phyloP scores from a whole-genome alignment of 2,888 invertebrate species.

The Xylota sylvarum region DNA sequence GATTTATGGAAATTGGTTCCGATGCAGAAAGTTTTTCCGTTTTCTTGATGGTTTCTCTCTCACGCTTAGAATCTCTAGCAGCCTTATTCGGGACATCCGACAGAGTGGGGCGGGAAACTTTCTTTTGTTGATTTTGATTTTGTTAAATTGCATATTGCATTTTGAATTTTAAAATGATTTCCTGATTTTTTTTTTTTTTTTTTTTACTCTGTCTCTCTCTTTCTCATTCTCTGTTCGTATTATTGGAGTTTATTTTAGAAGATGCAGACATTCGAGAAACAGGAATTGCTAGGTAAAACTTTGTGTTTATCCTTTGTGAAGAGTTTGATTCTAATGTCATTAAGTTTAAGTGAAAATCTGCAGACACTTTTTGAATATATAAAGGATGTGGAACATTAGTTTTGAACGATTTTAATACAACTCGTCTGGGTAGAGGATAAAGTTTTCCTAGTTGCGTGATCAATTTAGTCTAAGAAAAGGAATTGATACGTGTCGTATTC shows the following conservation, averaged over 20 bases:
- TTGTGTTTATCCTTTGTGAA: slow-evolving; percentile 54
- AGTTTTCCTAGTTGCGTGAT: not conserved
- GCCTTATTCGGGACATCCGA: slow-evolving; percentile 7
- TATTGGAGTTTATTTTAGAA: slow-evolving; percentile 27
- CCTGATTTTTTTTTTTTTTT: slow-evolving; percentile 39
- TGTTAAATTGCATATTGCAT: slow-evolving; percentile 73
- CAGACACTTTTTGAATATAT: slow-evolving; percentile 45
- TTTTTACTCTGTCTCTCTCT: not conserved
- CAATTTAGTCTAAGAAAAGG: slow-evolving; percentile 4
- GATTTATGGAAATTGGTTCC: slow-evolving; percentile 76
- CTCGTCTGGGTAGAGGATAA: not conserved
- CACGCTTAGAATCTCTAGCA: slow-evolving; percentile 9
- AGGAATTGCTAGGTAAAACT: slow-evolving; percentile 55
- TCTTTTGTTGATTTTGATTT: slow-evolving; percentile 69
- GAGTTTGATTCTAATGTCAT: slow-evolving; percentile 66
- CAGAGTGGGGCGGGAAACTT: slow-evolving; percentile 30
- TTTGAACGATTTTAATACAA: slow-evolving; percentile 1
- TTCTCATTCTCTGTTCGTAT: not conserved
- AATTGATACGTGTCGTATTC: not conserved
- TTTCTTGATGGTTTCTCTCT: slow-evolving; percentile 38
- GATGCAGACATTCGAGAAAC: slow-evolving; percentile 29
- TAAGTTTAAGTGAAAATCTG: slow-evolving; percentile 39
- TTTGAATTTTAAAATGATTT: slow-evolving; percentile 65
- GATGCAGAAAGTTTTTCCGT: slow-evolving; percentile 64
- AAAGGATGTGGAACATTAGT: slow-evolving; percentile 23